Percentiles rank a stretch among this genome's conserved stretches.
These are phyloP conservation scores for Crossaster papposus DNA, from an alignment of 53 echinoderm and acorn worm species.

Conservation along the genomic window DNA sequence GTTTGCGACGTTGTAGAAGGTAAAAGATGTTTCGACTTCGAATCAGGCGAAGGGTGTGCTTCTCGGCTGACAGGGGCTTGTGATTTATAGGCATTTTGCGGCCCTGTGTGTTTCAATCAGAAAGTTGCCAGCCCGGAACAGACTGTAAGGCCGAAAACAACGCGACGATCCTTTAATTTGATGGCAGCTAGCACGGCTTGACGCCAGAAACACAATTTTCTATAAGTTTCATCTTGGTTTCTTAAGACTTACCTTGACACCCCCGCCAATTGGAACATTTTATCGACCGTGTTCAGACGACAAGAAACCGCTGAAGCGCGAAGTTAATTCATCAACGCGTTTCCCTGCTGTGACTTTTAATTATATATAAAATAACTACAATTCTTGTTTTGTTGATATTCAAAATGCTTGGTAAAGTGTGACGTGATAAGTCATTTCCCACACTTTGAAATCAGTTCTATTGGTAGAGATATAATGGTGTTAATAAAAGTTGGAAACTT, in stretches of 20 bases:
- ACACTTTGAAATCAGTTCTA: not conserved
- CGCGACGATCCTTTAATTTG: conserved; percentile 47
- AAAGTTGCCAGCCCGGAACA: not conserved
- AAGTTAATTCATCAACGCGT: conserved; percentile 13
- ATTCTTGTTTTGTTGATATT: not conserved
- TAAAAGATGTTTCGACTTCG: not conserved
- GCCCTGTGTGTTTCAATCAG: not conserved
- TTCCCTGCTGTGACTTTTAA: not conserved
- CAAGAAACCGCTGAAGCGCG: not conserved
- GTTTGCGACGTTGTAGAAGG: not conserved
- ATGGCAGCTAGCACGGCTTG: not conserved
- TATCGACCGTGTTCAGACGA: not conserved
- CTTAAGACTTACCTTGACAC: not conserved
- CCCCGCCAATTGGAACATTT: not conserved
- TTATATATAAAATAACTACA: not conserved
- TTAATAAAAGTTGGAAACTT: not conserved
- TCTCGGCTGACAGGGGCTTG: not conserved
- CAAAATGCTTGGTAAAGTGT: not conserved
- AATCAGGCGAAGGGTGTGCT: not conserved
- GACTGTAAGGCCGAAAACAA: not conserved
- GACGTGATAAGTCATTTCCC: not conserved
- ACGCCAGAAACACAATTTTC: not conserved
- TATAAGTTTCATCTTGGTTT: not conserved
- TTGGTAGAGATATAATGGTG: not conserved
- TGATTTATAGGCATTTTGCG: conserved; percentile 22